Base-by-base conservation (phyloP, 1,140 invertebrate species). In the Adoxophyes honmai region DNA sequence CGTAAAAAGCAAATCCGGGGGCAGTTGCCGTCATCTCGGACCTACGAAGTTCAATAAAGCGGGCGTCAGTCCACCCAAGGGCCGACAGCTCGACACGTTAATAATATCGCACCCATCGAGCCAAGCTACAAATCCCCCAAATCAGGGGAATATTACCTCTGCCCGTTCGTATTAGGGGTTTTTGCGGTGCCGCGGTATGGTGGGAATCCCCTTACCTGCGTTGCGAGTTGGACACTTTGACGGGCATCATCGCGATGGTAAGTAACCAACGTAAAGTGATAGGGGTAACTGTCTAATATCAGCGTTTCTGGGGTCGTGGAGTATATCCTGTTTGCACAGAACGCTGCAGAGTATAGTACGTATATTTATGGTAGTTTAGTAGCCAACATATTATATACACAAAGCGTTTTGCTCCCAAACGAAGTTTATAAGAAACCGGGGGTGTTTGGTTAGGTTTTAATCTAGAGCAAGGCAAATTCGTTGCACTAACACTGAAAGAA, bases 221-320 rank as follows among this genome's bases (percentile, higher is more conserved):
- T 76, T 66, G 69, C 70, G 54, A 82, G 79, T 85, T 81, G 67
- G 81, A 85, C 81, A 85, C 68, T 82, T 85, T 82, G 79, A 85
- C 81, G 57, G 68, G 60, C 34, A 48, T 48, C 28, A 51, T 52
- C 60, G 61, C 64, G 57, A 62, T 59, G 64, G 61, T 64, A 69
- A 66, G 63, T 76, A 56, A 65, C 66, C 15, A 70, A 71, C 55
- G 53, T 65, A 54, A 59, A 54, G 53, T 69, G 68, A 73, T 64
- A 67, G 57, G 62, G 59, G 62, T 68, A 64, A 48, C 42, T 48
- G 21, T 62, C 57, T 33, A 57, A 68, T 68, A 66, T 71, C 10
- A 28, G 18, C 16, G 42, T 48, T 48, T 18, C 42, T 28, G 21
- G 42, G 21, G 2, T 2, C 18, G n/a, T 28, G n/a, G 4, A 48